Evolutionary conservation across 1,140 invertebrate genomes (phyloP).

Genomic region (Eumeta japonica): DNA sequence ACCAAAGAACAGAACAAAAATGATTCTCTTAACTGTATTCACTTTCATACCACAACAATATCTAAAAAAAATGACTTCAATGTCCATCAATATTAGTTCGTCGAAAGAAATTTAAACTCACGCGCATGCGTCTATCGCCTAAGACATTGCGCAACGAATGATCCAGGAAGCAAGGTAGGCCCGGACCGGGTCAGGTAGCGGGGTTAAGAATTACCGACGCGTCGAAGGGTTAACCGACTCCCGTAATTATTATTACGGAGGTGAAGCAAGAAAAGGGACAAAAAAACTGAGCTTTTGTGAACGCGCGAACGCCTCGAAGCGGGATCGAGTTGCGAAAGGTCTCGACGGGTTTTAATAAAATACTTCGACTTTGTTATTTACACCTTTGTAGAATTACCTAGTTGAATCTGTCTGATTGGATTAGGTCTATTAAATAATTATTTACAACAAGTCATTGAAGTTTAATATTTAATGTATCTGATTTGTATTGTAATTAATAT

Average conservation of each 20-base stretch:
- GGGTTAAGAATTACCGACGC: conserved; percentile 41
- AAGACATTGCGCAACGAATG: conserved; percentile 39
- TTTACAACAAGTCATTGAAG: no score
- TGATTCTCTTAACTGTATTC: no score
- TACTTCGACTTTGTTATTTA: no score
- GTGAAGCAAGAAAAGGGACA: conserved; percentile 35
- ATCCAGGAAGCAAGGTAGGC: conserved; percentile 39
- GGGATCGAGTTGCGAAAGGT: conserved; percentile 31
- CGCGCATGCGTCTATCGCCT: conserved; percentile 49
- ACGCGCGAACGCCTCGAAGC: conserved; percentile 23
- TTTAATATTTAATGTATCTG: no score
- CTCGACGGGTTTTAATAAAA: no score
- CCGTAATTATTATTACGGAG: conserved; percentile 48
- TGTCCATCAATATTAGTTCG: neutral
- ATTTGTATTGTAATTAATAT: no score
- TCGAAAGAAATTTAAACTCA: conserved; percentile 3
- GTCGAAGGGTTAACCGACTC: conserved; percentile 49
- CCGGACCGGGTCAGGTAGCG: conserved; percentile 41
- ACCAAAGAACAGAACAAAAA: no score
- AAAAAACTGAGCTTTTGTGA: no score
- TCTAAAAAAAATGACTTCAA: neutral
- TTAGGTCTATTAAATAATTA: no score
- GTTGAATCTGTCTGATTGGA: no score
- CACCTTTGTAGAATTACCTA: no score
- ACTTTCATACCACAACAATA: no score